Evolutionary conservation across 2,113 vertebrate species (phyloP).

Genomic region (Sprattus sprattus): DNA sequence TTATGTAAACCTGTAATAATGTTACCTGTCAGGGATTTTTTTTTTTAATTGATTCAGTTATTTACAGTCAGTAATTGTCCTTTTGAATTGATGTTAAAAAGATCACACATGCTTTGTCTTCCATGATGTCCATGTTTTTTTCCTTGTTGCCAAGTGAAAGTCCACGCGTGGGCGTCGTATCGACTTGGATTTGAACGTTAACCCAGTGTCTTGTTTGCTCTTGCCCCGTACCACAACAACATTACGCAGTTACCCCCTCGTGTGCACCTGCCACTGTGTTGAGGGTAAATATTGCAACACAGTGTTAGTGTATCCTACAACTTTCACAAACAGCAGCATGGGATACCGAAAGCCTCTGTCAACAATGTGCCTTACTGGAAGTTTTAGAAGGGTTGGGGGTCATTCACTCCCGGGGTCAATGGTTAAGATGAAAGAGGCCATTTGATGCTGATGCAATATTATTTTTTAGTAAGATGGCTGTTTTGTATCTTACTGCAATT

Average conservation of each 20-base stretch:
- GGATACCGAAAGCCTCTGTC: background rate
- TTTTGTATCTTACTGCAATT: background rate
- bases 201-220: background rate
- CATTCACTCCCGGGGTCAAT: background rate
- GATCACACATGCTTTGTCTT: background rate
- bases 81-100: background rate
- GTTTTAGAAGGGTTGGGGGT: background rate
- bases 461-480: background rate
- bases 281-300: conserved; percentile 33
- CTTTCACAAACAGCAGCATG: background rate
- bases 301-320: conserved; percentile 6
- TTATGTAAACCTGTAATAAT: too few relatives aligned
- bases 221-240: background rate
- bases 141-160: background rate
- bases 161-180: background rate
- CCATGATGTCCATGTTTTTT: background rate
- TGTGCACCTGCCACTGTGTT: conserved; percentile 25
- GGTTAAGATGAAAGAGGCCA: background rate
- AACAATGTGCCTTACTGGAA: conserved; percentile 24
- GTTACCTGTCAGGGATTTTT: too few relatives aligned
- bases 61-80: background rate
- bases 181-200: background rate
- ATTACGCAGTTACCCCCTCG: background rate
- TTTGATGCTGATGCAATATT: background rate
- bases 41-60: too few relatives aligned